Evolutionary conservation across 2,113 vertebrate species (phyloP).

Genomic region (Astatoreochromis straeleni): DNA sequence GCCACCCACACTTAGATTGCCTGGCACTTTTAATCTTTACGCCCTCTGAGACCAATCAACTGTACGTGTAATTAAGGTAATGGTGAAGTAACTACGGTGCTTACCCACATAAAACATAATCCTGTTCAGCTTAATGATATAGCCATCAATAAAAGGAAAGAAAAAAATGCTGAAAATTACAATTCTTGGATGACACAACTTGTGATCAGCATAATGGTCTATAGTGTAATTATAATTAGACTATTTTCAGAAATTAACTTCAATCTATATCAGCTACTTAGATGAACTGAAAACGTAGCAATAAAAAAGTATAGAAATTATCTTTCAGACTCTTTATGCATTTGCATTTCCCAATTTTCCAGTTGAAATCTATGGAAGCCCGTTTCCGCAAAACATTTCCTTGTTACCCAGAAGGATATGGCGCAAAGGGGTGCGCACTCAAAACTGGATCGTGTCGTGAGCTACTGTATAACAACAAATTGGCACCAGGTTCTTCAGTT

Average conservation of each 20-base stretch:
- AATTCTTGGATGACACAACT: neutral
- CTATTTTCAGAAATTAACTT: neutral
- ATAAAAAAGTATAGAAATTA: neutral
- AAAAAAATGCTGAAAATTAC: neutral
- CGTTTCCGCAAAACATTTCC: rapidly evolving
- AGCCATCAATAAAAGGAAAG: neutral
- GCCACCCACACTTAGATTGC: neutral
- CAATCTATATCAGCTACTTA: neutral
- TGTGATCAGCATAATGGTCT: neutral
- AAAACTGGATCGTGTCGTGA: neutral
- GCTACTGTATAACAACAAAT: neutral
- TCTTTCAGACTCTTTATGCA: neutral
- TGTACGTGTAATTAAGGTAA: constrained; percentile 35
- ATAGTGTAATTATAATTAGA: neutral
- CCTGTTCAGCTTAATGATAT: neutral
- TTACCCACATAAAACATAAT: neutral
- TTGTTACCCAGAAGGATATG: neutral
- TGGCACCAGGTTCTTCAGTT: neutral
- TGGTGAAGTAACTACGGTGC: constrained; percentile 9
- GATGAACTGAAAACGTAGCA: neutral
- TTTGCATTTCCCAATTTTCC: neutral
- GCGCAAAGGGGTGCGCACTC: neutral
- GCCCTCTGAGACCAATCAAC: neutral
- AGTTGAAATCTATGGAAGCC: neutral
- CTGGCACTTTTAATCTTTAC: constrained; percentile 1